Percentiles rank a stretch among this genome's conserved stretches.
Evolutionary conservation across 2,797 vertebrate genomes (phyloP).

Genomic region (Bufotes viridis): DNA sequence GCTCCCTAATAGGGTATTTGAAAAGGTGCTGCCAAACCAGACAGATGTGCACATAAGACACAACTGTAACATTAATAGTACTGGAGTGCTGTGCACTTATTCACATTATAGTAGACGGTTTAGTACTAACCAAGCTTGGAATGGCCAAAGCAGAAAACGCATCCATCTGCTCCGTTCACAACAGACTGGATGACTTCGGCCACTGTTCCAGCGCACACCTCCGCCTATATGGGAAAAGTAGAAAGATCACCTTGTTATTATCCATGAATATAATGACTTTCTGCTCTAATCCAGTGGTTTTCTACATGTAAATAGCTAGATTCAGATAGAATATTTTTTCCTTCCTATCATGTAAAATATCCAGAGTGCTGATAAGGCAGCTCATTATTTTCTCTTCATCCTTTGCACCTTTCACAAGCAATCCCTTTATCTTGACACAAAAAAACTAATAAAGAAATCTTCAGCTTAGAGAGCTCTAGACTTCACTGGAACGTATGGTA

Average conservation of each 20-base stretch:
- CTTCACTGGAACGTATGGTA: not conserved
- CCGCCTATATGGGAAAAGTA: slow-evolving; percentile 77
- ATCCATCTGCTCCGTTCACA: slow-evolving; percentile 93
- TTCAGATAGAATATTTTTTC: not conserved
- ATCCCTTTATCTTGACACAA: slow-evolving; percentile 30
- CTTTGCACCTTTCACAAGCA: slow-evolving; percentile 4
- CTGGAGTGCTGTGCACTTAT: not conserved
- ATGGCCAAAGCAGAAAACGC: slow-evolving; percentile 92
- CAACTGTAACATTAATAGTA: not conserved
- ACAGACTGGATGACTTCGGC: slow-evolving; percentile 95
- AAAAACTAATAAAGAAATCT: not conserved
- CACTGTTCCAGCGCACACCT: slow-evolving; percentile 91
- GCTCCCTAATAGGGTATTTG: too few species aligned
- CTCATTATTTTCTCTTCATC: slow-evolving; percentile 25
- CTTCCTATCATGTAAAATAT: not conserved
- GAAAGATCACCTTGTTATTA: not conserved
- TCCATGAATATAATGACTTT: not conserved
- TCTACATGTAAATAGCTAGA: not conserved
- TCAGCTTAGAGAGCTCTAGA: not conserved
- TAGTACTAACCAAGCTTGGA: slow-evolving; percentile 88
- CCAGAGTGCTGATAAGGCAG: not conserved
- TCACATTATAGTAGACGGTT: not conserved
- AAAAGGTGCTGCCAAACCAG: not conserved
- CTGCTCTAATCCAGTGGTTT: not conserved
- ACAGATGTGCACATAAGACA: not conserved